Conservation (phyloP, 2,797 vertebrate genomes). For the Microcaecilia unicolor region DNA sequence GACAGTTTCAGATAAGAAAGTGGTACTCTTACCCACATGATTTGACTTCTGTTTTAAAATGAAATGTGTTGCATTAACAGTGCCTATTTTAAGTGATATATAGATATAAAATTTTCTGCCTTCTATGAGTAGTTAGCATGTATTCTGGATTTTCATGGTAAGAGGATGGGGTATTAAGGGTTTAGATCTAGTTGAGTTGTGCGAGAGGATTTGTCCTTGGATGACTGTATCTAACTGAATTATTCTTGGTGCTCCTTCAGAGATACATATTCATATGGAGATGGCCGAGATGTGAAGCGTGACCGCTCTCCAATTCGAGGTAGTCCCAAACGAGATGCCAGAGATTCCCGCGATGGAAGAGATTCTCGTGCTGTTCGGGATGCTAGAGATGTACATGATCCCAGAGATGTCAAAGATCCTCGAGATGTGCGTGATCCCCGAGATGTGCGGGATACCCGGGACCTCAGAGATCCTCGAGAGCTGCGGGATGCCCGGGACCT, state of each 20-base stretch:
- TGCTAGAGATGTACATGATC: constrained; percentile 31
- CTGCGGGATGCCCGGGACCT: constrained; percentile 46
- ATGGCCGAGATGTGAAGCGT: constrained; percentile 49
- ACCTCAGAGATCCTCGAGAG: constrained; percentile 50
- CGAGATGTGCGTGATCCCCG: constrained; percentile 54
- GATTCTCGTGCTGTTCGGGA: constrained; percentile 56
- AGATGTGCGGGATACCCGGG: constrained; percentile 38
- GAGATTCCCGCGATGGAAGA: constrained; percentile 62
- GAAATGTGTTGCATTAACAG: too few species aligned
- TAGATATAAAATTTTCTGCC: too few species aligned
- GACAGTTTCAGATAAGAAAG: too few species aligned
- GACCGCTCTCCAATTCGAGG: constrained; percentile 61
- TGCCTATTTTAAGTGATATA: too few species aligned
- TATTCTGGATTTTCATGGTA: too few species aligned
- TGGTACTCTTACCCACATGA: too few species aligned
- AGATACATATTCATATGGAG: constrained; percentile 54
- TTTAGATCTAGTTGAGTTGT: too few species aligned
- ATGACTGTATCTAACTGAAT: constrained; percentile 33
- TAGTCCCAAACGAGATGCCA: constrained; percentile 47
- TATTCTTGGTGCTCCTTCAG: constrained; percentile 40
- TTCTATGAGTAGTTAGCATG: too few species aligned
- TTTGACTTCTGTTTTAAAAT: too few species aligned
- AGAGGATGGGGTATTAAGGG: too few species aligned
- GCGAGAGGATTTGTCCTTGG: too few species aligned
- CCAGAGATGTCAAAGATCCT: constrained; percentile 49